A percentile compares a stretch with the other conserved stretches of the same genome.
phyloP scores from a whole-genome alignment of 2,888 invertebrate genomes.

The Boloria selene region DNA sequence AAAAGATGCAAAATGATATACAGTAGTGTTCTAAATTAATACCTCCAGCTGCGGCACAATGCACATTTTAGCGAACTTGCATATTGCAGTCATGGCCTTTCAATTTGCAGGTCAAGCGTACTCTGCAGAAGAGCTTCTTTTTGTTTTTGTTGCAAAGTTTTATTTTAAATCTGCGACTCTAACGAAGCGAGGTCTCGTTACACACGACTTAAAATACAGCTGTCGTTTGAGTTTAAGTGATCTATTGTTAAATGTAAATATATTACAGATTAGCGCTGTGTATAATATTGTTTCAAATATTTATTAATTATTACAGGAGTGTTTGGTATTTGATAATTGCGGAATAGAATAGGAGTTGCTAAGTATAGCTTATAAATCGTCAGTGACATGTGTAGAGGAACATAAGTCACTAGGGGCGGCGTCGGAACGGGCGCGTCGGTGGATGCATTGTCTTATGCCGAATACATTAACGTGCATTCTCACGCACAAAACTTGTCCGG shows the following conservation, averaged over 20 bases:
- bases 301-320: background rate
- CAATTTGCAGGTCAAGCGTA: slow-evolving; percentile 62
- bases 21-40: slow-evolving; percentile 50
- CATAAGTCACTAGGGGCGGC: slow-evolving; percentile 55
- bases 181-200: slow-evolving; percentile 74
- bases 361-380: slow-evolving; percentile 43
- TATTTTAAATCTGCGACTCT: slow-evolving; percentile 78
- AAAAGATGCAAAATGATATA: slow-evolving; percentile 48
- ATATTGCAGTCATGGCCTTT: slow-evolving; percentile 48
- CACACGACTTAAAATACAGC: slow-evolving; percentile 58
- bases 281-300: too few relatives aligned
- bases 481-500: slow-evolving; percentile 67
- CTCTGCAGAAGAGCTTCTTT: slow-evolving; percentile 66
- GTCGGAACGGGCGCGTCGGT: slow-evolving; percentile 47
- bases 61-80: slow-evolving; percentile 47
- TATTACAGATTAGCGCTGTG: background rate
- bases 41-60: slow-evolving; percentile 53
- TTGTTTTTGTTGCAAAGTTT: slow-evolving; percentile 67
- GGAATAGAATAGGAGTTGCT: slow-evolving; percentile 33
- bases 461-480: slow-evolving; percentile 70
- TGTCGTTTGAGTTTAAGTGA: slow-evolving; percentile 48
- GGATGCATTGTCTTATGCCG: slow-evolving; percentile 59
- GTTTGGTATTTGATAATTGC: slow-evolving; percentile 38
- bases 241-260: slow-evolving; percentile 35
- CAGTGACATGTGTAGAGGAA: slow-evolving; percentile 54